Conservation (phyloP, 2,888 invertebrate species). For the Lydus trimaculatus region DNA sequence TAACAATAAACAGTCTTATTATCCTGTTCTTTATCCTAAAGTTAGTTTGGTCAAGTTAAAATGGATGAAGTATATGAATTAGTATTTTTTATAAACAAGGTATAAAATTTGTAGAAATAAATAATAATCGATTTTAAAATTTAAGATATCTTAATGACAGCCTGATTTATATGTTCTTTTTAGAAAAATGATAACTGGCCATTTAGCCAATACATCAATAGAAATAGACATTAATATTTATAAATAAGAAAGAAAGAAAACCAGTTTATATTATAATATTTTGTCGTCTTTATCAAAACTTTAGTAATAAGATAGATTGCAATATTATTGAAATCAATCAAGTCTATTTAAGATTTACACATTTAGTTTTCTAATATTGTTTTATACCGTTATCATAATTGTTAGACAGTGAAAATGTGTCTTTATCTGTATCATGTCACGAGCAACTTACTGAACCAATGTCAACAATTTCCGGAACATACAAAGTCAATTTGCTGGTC, state of each 20-base stretch:
- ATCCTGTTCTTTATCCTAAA: too few relatives aligned
- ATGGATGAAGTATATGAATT: too few relatives aligned
- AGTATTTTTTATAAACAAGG: too few relatives aligned
- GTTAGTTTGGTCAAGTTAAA: too few relatives aligned
- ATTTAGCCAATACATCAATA: not conserved
- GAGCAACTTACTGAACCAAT: slow-evolving; percentile 47
- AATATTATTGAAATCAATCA: not conserved
- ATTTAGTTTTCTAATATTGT: not conserved
- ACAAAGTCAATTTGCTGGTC: slow-evolving; percentile 57
- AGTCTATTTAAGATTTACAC: not conserved
- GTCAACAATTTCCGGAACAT: slow-evolving; percentile 58
- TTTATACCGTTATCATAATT: not conserved
- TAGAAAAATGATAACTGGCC: not conserved
- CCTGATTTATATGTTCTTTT: not conserved
- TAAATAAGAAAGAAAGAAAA: not conserved
- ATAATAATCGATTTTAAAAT: too few relatives aligned
- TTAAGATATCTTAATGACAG: not conserved
- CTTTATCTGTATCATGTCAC: slow-evolving; percentile 45
- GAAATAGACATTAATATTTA: not conserved
- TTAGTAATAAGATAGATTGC: not conserved
- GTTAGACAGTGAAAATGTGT: slow-evolving; percentile 24
- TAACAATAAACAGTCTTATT: too few relatives aligned
- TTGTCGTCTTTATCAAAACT: not conserved
- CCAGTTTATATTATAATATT: not conserved
- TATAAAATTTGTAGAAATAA: too few relatives aligned